Evolutionary conservation across 2,797 vertebrate genomes (phyloP).

Genomic region (Sciaenops ocellatus): DNA sequence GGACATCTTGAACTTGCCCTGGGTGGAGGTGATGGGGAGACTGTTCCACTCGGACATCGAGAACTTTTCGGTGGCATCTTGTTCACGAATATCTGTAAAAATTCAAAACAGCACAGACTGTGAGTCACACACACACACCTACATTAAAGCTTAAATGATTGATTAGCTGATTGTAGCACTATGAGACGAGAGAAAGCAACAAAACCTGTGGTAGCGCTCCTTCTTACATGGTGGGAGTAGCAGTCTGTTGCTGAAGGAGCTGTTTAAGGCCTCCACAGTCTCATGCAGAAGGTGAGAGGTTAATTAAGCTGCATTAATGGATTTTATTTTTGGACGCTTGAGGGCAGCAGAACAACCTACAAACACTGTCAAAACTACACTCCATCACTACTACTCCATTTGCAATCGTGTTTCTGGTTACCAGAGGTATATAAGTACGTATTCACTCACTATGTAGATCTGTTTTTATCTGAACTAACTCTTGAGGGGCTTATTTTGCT

Average conservation of each 20-base stretch:
- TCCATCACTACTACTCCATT: too few species aligned
- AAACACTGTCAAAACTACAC: background rate
- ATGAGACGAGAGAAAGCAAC: background rate
- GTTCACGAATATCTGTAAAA: slow-evolving; percentile 54
- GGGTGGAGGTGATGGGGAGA: slow-evolving; percentile 27
- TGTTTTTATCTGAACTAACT: too few species aligned
- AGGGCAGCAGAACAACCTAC: background rate
- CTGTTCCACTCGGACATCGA: slow-evolving; percentile 31
- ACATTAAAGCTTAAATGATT: background rate
- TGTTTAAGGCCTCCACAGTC: too few species aligned
- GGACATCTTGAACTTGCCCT: slow-evolving; percentile 61
- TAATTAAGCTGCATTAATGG: background rate
- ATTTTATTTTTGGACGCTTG: slow-evolving; percentile 1
- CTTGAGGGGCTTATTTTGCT: too few species aligned
- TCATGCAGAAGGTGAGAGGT: too few species aligned
- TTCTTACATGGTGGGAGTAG: too few species aligned
- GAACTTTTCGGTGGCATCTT: slow-evolving; percentile 40
- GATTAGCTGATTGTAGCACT: background rate
- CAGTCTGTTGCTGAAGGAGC: too few species aligned
- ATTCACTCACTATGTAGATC: background rate
- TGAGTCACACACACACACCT: background rate
- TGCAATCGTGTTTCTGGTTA: background rate
- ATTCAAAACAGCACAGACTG: background rate
- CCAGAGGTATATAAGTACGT: background rate
- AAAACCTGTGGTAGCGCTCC: background rate